Evolutionary conservation across 30 jellyfish, hydroid and myxozoan species (phyloP), one percentile per base, ranked within the genome.

Genomic region (Thelohanellus kitauei): DNA sequence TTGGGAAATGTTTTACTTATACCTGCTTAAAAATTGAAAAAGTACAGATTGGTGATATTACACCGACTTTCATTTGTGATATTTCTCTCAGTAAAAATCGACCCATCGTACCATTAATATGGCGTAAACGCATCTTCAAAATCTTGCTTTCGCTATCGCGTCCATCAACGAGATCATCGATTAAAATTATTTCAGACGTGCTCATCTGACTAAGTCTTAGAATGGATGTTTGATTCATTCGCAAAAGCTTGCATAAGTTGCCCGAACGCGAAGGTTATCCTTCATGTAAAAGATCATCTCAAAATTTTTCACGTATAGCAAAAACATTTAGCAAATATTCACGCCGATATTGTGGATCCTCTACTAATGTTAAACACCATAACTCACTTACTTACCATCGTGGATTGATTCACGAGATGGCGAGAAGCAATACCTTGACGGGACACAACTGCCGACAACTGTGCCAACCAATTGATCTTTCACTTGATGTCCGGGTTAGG

Each of bases 361-460:
- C 22, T 40, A 2, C 59, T 58, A 3, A 41, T 50, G 2, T 44
- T 53, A 15, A 3, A 16, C n/a, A 38, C 45, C 22, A 33, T 9
- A 34, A 15, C 25, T 13, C 40, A 56, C 22, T 49, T 45, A 0
- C 49, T 34, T 0, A 46, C 80, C 17, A n/a, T 39, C 35, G 48
- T 22, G 25, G 64, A 56, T 50, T 56, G 80, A 4, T 56, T 34
- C 22, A 56, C 48, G 1, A 40, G 71, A 17, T 54, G 62, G 71
- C 80, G 50, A 0, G 67, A 47, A 47, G 65, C 75, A 2, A 35
- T 46, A 17, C 67, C 66, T 13, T 17, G 45, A 17, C 8, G 29
- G 12, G 33, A 46, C 22, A 46, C 47, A 9, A 22, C 66, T 15
- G 75, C 75, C 1, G 58, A 32, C n/a, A n/a, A n/a, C n/a, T n/a